These are phyloP conservation scores for Aplocera efformata DNA, from an alignment of 2,888 invertebrate species.

Conservation along the genomic window DNA sequence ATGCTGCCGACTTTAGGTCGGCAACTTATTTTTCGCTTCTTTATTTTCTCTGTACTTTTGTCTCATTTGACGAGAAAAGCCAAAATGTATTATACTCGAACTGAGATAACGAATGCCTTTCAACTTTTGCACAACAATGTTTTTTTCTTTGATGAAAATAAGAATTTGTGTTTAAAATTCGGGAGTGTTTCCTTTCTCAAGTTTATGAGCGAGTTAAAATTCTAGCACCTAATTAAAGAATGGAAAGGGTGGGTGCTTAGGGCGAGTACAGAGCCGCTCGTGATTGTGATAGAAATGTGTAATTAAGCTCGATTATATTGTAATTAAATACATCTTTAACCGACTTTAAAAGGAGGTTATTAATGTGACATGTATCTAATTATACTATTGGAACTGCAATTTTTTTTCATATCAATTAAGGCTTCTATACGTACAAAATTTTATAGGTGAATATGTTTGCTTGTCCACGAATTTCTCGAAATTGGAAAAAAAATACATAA, in stretches of 20 bases:
- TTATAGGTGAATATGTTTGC: too few species aligned
- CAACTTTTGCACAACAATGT: conserved; percentile 46
- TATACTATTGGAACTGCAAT: too few species aligned
- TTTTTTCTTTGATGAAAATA: conserved; percentile 47
- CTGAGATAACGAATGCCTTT: conserved; percentile 63
- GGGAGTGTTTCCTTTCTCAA: conserved; percentile 42
- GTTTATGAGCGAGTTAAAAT: conserved; percentile 61
- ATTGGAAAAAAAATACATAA: too few species aligned
- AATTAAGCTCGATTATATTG: neutral
- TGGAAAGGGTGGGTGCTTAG: conserved; percentile 30
- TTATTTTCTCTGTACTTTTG: too few species aligned
- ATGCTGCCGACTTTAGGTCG: conserved; percentile 43
- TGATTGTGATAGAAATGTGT: neutral
- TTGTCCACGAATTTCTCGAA: too few species aligned
- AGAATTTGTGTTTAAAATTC: conserved; percentile 48
- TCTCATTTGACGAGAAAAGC: conserved; percentile 47
- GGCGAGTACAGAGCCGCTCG: conserved; percentile 23
- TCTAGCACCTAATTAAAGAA: conserved; percentile 51
- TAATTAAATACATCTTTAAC: too few species aligned
- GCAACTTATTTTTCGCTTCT: conserved; percentile 39
- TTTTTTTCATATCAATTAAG: too few species aligned
- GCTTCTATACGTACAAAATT: too few species aligned
- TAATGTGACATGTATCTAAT: too few species aligned
- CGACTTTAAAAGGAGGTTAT: too few species aligned
- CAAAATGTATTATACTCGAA: conserved; percentile 65